phyloP scores from a whole-genome alignment of 2,113 vertebrate species.

The Phoenicopterus ruber region DNA sequence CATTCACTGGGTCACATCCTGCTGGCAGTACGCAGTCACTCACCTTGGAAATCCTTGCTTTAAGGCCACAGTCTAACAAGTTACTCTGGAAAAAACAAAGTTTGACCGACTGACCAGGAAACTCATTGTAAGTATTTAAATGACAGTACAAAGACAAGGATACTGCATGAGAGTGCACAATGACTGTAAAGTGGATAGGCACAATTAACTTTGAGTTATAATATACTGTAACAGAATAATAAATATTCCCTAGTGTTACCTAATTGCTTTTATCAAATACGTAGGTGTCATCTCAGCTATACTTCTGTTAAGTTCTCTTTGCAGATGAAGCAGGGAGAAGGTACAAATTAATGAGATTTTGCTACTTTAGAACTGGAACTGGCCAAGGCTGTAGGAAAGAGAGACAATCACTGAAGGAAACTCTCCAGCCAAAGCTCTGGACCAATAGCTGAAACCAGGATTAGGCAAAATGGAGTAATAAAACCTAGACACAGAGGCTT shows the following conservation, averaged over 20 bases:
- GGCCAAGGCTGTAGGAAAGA: not conserved
- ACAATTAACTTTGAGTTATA: not conserved
- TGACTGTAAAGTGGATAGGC: not conserved
- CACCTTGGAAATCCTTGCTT: not conserved
- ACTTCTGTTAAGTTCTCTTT: not conserved
- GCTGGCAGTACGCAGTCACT: not conserved
- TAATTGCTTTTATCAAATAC: not conserved
- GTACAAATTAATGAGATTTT: not conserved
- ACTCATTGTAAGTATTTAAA: not conserved
- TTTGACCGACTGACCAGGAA: not conserved
- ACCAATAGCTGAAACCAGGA: not conserved
- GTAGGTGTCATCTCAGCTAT: not conserved
- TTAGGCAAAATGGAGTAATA: not conserved
- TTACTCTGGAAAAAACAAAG: not conserved
- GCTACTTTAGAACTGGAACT: not conserved
- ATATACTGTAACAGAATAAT: not conserved
- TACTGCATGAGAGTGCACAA: not conserved
- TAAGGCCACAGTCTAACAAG: not conserved
- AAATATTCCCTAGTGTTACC: not conserved
- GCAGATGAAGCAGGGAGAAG: not conserved
- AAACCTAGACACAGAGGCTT: not conserved
- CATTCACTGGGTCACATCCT: not conserved
- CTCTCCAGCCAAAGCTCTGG: not conserved
- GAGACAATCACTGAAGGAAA: not conserved
- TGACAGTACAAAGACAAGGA: not conserved